phyloP scores from a whole-genome alignment of 2,888 invertebrate genomes.

The Sarcophaga rosellei region DNA sequence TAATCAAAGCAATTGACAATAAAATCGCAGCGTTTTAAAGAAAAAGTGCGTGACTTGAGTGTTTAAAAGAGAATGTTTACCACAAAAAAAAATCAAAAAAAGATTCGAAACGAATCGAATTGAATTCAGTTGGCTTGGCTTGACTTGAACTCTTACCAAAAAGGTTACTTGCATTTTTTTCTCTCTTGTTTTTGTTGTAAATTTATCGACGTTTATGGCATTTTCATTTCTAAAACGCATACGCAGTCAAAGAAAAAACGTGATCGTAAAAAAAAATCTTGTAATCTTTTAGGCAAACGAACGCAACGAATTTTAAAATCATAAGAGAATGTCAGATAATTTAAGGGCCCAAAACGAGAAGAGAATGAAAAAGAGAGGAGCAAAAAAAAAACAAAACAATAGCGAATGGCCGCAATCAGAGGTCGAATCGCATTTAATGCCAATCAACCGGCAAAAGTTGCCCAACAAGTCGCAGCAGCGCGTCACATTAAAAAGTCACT shows the following conservation, averaged over 20 bases:
- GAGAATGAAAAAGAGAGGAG: not conserved
- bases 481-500: slow-evolving; percentile 12
- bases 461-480: slow-evolving; percentile 28
- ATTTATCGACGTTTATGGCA: not conserved
- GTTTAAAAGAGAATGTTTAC: not conserved
- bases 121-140: too few relatives aligned
- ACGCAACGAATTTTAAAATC: slow-evolving; percentile 37
- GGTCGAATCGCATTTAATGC: slow-evolving; percentile 51
- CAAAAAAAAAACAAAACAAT: slow-evolving; percentile 4
- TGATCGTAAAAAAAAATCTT: slow-evolving; percentile 51
- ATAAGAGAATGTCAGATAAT: slow-evolving; percentile 53
- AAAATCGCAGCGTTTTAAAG: slow-evolving; percentile 56
- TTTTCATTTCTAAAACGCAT: not conserved
- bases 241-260: slow-evolving; percentile 24
- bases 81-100: not conserved
- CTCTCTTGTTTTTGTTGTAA: slow-evolving; percentile 11
- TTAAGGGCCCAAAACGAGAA: slow-evolving; percentile 8
- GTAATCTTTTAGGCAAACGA: slow-evolving; percentile 9
- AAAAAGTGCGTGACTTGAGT: slow-evolving; percentile 62
- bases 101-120: too few relatives aligned
- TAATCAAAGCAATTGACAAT: not conserved
- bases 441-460: slow-evolving; percentile 64
- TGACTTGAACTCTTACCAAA: slow-evolving; percentile 12
- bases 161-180: slow-evolving; percentile 56
- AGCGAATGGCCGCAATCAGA: slow-evolving; percentile 12